Base-by-base conservation (phyloP, 2,888 invertebrate genomes). In the Sycophila texana region DNA sequence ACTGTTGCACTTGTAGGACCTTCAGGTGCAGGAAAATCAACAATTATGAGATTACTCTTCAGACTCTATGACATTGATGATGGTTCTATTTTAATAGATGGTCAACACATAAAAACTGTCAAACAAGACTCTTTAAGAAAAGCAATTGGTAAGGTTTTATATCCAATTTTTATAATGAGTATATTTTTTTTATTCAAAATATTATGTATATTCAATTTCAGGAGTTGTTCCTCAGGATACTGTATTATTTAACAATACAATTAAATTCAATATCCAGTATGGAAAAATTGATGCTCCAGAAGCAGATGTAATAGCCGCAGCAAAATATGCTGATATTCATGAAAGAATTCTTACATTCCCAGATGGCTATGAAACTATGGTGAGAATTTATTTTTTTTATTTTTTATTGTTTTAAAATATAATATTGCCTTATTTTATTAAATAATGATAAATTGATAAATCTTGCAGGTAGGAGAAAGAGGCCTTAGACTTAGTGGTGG, bases 211-310 rank as follows among this genome's bases (percentile, higher is more conserved):
- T 71, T 4, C 2, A 18, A 63, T 73, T 84, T 85, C 74, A 88
- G 89, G 97, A 14, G 97, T 99, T 51, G 99, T 99, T 58, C 99
- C 99, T 0, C 99, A 99, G 90, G 98, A 98, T 87, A 98, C 98
- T 0, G 98, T 98, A 60, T 93, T 99, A 0, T 99, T 99, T 88
- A 98, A 99, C 89, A 97, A 97, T 87, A 94, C 95, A 55, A 96
- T 98, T 81, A 95, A 94, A 94, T 98, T 97, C 88, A 99, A 99
- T 89, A 98, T 99, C 83, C 95, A 96, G 84, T 99, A 99, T 89
- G 99, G 99, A 0, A 93, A 95, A 83, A 92, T 96, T 60, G 93
- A 93, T 16, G 96, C 98, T 0, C 91, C 93, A 0, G 94, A 96
- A 18, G 94, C 94, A 3, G 98, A 98, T 85, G 93, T 99, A 1